Conservation (phyloP, 2,888 invertebrate genomes). For the Tanytarsus gracilentus region DNA sequence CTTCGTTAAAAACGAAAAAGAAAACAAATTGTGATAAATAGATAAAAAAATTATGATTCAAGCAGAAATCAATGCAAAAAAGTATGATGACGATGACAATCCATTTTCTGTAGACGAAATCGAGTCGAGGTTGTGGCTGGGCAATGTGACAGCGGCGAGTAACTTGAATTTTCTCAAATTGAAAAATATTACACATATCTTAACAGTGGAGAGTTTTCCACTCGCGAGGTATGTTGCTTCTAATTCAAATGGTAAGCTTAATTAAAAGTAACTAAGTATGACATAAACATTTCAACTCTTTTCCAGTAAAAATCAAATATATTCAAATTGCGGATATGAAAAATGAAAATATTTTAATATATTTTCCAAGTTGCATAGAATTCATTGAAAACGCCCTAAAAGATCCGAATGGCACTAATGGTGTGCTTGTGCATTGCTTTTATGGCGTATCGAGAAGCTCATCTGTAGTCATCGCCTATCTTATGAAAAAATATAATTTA, state of each 20-base stretch:
- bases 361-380: slow-evolving; percentile 64
- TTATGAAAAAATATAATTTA: slow-evolving; percentile 77
- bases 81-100: slow-evolving; percentile 1
- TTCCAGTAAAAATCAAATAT: not conserved
- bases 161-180: slow-evolving; percentile 58
- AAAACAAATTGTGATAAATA: no score
- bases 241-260: slow-evolving; percentile 33
- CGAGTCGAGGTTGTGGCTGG: slow-evolving; percentile 37
- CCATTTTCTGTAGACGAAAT: slow-evolving; percentile 19
- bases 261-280: slow-evolving; percentile 65
- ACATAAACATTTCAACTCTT: not conserved
- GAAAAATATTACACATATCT: slow-evolving; percentile 62
- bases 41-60: no score
- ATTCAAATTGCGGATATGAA: slow-evolving; percentile 58
- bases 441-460: slow-evolving; percentile 88
- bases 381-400: slow-evolving; percentile 65
- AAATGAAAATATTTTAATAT: slow-evolving; percentile 71
- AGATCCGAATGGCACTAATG: slow-evolving; percentile 50
- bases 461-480: slow-evolving; percentile 72
- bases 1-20: no score
- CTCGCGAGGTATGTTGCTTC: slow-evolving; percentile 60
- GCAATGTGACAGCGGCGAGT: slow-evolving; percentile 72
- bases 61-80: not conserved
- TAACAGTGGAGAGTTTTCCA: slow-evolving; percentile 78
- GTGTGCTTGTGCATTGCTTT: slow-evolving; percentile 81